phyloP scores from a whole-genome alignment of 30 jellyfish, hydroid and myxozoan genomes.

The Turritopsis rubra region DNA sequence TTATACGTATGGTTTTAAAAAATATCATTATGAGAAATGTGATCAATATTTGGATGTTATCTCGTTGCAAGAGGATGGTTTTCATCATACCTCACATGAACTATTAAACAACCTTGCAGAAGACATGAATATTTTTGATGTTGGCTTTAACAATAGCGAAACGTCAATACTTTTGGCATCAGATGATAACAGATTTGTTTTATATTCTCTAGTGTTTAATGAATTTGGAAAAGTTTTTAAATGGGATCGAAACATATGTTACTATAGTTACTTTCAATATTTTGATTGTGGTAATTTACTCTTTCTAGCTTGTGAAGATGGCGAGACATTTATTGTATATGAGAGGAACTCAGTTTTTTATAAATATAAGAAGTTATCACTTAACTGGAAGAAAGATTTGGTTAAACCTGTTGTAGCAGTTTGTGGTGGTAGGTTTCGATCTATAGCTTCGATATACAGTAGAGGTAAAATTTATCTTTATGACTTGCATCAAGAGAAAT shows the following conservation, averaged over 20 bases:
- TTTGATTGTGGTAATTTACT: neutral
- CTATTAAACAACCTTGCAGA: neutral
- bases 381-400: neutral
- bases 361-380: neutral
- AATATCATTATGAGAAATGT: conserved; percentile 11
- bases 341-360: neutral
- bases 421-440: neutral
- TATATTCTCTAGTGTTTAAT: neutral
- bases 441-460: neutral
- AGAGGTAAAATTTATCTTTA: neutral
- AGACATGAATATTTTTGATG: neutral
- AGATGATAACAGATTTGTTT: neutral
- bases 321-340: neutral
- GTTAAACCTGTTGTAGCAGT: neutral
- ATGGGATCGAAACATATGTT: neutral
- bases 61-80: neutral
- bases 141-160: neutral
- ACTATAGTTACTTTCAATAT: neutral
- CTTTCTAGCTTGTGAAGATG: neutral
- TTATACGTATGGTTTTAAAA: conserved; percentile 1
- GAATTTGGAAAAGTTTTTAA: neutral
- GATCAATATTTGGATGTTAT: conserved; percentile 1
- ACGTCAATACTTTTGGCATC: neutral
- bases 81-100: neutral
- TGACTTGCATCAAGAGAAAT: neutral